Evolutionary conservation across 2,113 vertebrate species (phyloP).

Genomic region (Hirundichthys speculiger): DNA sequence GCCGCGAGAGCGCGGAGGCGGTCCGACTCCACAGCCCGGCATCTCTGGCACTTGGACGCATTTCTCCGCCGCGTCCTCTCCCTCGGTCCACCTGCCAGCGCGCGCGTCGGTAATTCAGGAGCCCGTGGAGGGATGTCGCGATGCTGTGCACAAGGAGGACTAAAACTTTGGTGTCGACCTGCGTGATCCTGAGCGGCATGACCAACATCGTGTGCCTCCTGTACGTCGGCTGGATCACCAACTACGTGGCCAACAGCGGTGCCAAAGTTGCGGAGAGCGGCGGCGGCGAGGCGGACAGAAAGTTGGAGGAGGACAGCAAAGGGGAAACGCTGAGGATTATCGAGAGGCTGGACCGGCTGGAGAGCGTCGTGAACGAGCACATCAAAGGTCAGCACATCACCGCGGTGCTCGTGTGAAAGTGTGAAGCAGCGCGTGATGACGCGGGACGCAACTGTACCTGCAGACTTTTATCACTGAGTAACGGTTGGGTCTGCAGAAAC

Average conservation of each 20-base stretch:
- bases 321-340: conserved; percentile 93
- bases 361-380: conserved; percentile 96
- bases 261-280: conserved; percentile 89
- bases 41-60: conserved; percentile 8
- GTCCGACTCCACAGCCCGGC: conserved; percentile 23
- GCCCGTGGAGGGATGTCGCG: conserved; percentile 89
- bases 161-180: conserved; percentile 98
- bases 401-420: neutral
- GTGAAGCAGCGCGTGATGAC: neutral
- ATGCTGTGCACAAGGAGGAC: conserved; percentile 97
- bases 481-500: no score
- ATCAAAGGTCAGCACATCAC: conserved; percentile 87
- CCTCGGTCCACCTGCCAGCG: conserved; percentile 47
- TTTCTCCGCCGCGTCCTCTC: conserved; percentile 28
- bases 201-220: conserved; percentile 96
- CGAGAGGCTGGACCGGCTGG: conserved; percentile 93
- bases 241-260: conserved; percentile 92
- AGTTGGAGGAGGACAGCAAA: conserved; percentile 92
- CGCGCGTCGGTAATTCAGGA: conserved; percentile 42
- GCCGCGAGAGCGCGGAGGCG: conserved; percentile 14
- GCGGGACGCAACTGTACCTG: neutral
- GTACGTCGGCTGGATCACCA: conserved; percentile 97
- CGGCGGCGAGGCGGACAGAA: conserved; percentile 81
- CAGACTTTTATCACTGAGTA: no score
- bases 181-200: conserved; percentile 97